These are phyloP conservation scores for Morone saxatilis DNA, from an alignment of 2,113 vertebrate genomes.

Conservation along the genomic window DNA sequence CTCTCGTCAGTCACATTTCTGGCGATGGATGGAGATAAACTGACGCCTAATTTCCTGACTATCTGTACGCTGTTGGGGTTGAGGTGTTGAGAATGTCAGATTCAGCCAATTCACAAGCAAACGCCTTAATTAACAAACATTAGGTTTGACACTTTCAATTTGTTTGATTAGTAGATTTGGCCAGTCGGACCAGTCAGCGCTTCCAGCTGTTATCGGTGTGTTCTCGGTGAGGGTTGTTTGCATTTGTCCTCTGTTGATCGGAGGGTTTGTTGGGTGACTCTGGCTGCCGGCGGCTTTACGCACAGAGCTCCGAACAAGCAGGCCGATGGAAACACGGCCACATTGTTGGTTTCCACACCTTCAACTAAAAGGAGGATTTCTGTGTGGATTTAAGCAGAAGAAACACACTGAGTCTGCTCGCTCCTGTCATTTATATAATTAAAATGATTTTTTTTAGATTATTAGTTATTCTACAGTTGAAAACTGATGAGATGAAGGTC, in stretches of 20 bases:
- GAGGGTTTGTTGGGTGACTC: conserved; percentile 13
- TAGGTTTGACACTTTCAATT: background rate
- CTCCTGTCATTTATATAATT: background rate
- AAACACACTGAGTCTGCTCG: background rate
- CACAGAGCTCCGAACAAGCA: background rate
- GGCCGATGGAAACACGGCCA: conserved; percentile 9
- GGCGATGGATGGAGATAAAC: background rate
- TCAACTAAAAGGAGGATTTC: too few species aligned
- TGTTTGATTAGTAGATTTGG: background rate
- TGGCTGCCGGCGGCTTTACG: too few species aligned
- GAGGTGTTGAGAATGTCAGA: background rate
- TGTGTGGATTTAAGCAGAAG: too few species aligned
- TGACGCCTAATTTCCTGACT: background rate
- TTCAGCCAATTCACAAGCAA: background rate
- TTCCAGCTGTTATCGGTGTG: conserved; percentile 5
- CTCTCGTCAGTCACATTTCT: background rate
- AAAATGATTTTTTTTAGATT: too few species aligned
- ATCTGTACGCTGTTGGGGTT: background rate
- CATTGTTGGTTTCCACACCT: conserved; percentile 6
- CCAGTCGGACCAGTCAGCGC: background rate
- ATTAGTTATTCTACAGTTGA: too few species aligned
- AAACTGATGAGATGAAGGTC: background rate
- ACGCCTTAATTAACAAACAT: background rate
- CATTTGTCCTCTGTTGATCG: background rate
- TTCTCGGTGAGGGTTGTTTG: background rate